Evolutionary conservation across 2,797 vertebrate species (phyloP), one percentile per base, ranked within the genome.

Genomic region (Gambelia wislizenii): DNA sequence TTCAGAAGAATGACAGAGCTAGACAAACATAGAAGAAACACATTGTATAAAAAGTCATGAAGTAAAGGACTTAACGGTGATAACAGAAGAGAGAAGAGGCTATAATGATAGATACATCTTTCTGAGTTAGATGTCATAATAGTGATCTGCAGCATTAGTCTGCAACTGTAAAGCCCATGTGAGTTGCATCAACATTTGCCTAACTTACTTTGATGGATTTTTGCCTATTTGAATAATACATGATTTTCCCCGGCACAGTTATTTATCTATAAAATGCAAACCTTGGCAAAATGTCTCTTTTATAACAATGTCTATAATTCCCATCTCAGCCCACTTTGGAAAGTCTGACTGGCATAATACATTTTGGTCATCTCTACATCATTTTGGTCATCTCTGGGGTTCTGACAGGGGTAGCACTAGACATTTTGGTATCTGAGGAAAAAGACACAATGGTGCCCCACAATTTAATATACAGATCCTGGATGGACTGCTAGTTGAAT

Each of bases 251-350:
- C 0, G 70, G 33, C 25, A 89, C 85, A 83, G 86, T 89, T 92
- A 89, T 93, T 86, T 82, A 89, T 86, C 87, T 91, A 89, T 85
- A 87, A 93, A 94, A 93, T 92, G 79, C 83, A 92, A 93, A 86
- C 69, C 91, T 72, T 85, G 94, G 81, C 42, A 93, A 95, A 94
- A 90, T 86, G 44, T 78, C n/a, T 74, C 47, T 20, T 94, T 93
- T 95, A 90, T 89, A 75, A 91, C 10, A 92, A 36, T 33, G 89
- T 91, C 91, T 93, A 56, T 83, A 85, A 93, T 91, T 92, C 89
- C 76, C 80, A 83, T 83, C 52, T 83, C 52, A 94, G 85, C 85
- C 54, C 84, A 93, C 90, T 89, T 69, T 93, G 84, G 78, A 90
- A 93, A 90, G 36, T 84, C 13, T 74, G 70, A 83, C 14, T 92